Evolutionary conservation across 2,113 vertebrate species (phyloP).

Genomic region (Glaucomys volans): DNA sequence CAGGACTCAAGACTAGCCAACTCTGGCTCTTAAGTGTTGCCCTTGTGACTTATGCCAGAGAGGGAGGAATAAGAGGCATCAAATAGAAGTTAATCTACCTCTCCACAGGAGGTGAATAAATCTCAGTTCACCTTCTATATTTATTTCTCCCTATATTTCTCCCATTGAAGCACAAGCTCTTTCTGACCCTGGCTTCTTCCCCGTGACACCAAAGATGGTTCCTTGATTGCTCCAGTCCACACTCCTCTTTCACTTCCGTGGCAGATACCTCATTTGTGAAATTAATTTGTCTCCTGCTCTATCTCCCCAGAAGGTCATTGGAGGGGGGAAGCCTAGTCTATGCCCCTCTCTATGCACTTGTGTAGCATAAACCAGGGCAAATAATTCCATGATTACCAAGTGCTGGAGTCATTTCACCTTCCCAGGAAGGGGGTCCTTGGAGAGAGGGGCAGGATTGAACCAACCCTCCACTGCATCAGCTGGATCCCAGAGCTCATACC

Average conservation of each 20-base stretch:
- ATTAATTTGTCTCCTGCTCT: background rate
- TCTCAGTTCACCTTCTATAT: background rate
- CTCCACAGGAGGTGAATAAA: accelerated
- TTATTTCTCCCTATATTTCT: accelerated
- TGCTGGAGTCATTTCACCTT: background rate
- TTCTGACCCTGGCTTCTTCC: background rate
- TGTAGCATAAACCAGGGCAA: background rate
- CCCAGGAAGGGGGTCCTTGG: background rate
- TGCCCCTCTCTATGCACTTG: background rate
- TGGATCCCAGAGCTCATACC: background rate
- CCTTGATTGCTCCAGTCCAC: accelerated
- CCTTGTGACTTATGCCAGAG: background rate
- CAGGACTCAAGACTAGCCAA: background rate
- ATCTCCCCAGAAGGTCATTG: no score
- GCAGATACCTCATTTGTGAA: background rate
- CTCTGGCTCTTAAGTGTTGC: background rate
- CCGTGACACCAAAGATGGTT: background rate
- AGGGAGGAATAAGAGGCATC: background rate
- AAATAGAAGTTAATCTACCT: accelerated
- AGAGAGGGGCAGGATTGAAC: background rate
- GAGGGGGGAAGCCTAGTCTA: background rate
- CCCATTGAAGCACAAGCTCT: background rate
- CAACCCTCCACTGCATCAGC: background rate
- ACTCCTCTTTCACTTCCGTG: background rate
- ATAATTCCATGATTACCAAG: background rate